Evolutionary conservation across 2,113 vertebrate genomes (phyloP), one percentile per base, ranked within the genome.

Genomic region (Oxyura jamaicensis): DNA sequence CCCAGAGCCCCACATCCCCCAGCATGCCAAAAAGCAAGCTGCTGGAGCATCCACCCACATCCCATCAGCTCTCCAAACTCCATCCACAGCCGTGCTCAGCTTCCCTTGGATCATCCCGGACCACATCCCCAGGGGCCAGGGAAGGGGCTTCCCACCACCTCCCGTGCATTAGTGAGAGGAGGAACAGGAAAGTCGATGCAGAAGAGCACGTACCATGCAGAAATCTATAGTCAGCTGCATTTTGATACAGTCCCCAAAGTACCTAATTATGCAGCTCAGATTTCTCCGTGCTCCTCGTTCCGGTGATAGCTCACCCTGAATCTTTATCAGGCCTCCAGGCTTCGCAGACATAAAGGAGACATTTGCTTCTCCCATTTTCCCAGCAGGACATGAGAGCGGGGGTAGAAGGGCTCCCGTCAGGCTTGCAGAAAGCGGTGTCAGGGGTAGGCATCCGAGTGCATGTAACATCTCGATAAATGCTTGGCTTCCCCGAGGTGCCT

Each of bases 161-260:
- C 90, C 82, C 0, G 35, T 60, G 76, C 10, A 5, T 56, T 68
- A 69, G 77, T 58, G 89, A 82, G 75, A 85, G 81, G 33, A 86
- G 44, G 78, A 95, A 63, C 92, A 62, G 68, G 56, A 39, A 82
- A 89, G 89, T 87, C 81, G 78, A 65, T 50, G 89, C 72, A 53
- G 86, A 68, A 81, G 71, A 93, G 89, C 94, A 97, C 71, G 39
- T 89, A 89, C 71, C 0, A 0, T 36, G 36, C 81, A 82, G 94
- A 96, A 95, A 95, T 91, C 95, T 87, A 76, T 66, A 91, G 93
- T 92, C 95, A 95, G 84, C 93, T 91, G 87, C 94, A 92, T 95
- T 97, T 96, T 94, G 93, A 96, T 96, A 97, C 89, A 85, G 93
- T 97, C 95, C 96, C 96, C 95, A 66, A 95, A 96, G 96, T 91